Evolutionary conservation across 1,140 invertebrate species (phyloP).

Genomic region (Sarcophaga bullata): DNA sequence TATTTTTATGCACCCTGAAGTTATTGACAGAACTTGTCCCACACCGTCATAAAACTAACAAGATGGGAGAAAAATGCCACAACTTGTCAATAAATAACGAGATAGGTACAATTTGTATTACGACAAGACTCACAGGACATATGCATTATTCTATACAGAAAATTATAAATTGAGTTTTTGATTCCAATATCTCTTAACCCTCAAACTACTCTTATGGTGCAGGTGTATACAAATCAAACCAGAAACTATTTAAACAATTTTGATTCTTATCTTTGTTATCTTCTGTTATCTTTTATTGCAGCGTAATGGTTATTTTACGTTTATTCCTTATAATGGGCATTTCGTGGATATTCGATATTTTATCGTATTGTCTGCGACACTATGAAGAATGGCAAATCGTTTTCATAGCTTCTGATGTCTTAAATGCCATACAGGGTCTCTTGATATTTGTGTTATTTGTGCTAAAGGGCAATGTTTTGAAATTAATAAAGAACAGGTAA

Average conservation of each 20-base stretch:
- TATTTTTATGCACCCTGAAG: no score
- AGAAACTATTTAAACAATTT: conserved; percentile 1
- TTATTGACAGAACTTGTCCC: no score
- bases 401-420: conserved; percentile 70
- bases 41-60: no score
- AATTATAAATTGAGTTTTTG: no score
- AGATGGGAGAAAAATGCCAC: no score
- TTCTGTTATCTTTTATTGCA: conserved; percentile 57
- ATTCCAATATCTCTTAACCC: no score
- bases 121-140: no score
- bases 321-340: conserved; percentile 80
- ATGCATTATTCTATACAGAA: no score
- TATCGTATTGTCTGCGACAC: conserved; percentile 70
- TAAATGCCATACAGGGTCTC: conserved; percentile 69
- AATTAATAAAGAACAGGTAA: background rate
- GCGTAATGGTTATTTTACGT: conserved; percentile 76
- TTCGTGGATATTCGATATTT: conserved; percentile 76
- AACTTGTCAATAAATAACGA: no score
- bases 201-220: no score
- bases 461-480: conserved; percentile 66
- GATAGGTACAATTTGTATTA: no score
- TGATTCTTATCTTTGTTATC: background rate
- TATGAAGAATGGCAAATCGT: conserved; percentile 60
- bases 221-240: no score
- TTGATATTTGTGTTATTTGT: conserved; percentile 74